Evolutionary conservation across 2,888 invertebrate genomes (phyloP).

Genomic region (Drosophila yooni): DNA sequence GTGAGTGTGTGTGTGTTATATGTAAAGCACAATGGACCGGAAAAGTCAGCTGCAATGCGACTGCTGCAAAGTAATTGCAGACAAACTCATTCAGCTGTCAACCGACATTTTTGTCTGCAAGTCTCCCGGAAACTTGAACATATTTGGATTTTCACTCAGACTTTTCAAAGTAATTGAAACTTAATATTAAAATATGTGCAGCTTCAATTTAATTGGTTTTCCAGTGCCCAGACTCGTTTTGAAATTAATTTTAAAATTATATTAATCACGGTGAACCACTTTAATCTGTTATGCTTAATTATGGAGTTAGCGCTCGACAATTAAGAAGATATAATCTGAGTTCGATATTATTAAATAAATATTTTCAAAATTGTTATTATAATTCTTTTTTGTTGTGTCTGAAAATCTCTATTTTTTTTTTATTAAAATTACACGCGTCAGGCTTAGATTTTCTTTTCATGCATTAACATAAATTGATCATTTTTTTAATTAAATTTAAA

Average conservation of each 20-base stretch:
- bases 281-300: neutral
- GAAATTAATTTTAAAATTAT: too few species aligned
- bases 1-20: neutral
- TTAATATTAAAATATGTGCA: neutral
- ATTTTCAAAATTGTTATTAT: neutral
- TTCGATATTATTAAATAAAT: neutral
- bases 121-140: neutral
- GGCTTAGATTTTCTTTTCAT: too few species aligned
- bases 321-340: neutral
- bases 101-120: slow-evolving; percentile 4
- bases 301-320: neutral
- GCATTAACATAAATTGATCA: too few species aligned
- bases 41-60: slow-evolving; percentile 52
- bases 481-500: neutral
- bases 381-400: neutral
- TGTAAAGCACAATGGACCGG: slow-evolving; percentile 20
- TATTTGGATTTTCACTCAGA: neutral
- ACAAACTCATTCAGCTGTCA: slow-evolving; percentile 14
- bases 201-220: too few species aligned
- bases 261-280: too few species aligned
- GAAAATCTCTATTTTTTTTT: too few species aligned
- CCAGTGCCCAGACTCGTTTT: neutral
- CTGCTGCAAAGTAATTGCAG: slow-evolving; percentile 30
- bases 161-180: neutral
- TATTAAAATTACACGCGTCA: too few species aligned